Conservation (phyloP, 2,888 invertebrate species). For the Gibbula magus region DNA sequence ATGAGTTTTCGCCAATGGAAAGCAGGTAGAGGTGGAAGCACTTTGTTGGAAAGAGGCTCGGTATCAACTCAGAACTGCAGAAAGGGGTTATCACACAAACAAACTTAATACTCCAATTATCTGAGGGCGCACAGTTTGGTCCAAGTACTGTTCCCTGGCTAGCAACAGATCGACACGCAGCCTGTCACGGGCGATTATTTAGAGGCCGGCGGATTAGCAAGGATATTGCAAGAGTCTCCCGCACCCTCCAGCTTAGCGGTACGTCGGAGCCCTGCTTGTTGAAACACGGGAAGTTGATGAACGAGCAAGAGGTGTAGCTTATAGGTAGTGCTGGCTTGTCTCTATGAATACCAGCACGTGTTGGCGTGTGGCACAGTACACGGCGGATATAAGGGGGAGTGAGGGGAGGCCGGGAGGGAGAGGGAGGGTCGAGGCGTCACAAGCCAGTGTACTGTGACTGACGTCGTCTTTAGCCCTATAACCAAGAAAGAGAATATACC, state of each 20-base stretch:
- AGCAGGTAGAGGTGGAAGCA: background rate
- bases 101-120: conserved; percentile 15
- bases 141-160: background rate
- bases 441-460: background rate
- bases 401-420: conserved; percentile 1
- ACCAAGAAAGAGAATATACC: background rate
- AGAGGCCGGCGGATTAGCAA: background rate
- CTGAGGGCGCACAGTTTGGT: conserved; percentile 11
- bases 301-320: background rate
- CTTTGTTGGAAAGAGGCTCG: background rate
- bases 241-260: background rate
- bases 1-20: conserved; percentile 8
- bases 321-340: background rate
- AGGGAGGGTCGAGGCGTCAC: conserved; percentile 10
- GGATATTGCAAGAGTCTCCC: background rate
- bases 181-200: conserved; percentile 1
- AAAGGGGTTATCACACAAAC: conserved; percentile 13
- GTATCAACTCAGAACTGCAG: conserved; percentile 5
- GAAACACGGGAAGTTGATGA: conserved; percentile 1
- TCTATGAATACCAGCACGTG: background rate
- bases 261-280: background rate
- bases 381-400: background rate
- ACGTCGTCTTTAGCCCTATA: background rate
- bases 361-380: background rate
- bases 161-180: conserved; percentile 7